Evolutionary conservation across 2,888 invertebrate species (phyloP).

Genomic region (Adelphocoris suturalis): DNA sequence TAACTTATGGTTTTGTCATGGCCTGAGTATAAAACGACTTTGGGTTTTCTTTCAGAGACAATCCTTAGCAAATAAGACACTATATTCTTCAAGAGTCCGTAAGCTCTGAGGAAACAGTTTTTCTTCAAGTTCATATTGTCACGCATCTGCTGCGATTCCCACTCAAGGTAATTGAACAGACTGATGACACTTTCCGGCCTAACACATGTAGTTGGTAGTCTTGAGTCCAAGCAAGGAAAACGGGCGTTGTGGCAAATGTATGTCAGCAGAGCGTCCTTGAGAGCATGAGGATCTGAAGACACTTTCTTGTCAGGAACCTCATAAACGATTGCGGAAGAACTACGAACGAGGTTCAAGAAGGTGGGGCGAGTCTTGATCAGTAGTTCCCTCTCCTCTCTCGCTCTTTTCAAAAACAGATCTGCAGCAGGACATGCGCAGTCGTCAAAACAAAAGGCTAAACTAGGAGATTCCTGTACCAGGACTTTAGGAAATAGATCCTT

Average conservation of each 20-base stretch:
- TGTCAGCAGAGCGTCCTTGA: constrained; percentile 90
- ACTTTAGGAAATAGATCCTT: constrained; percentile 80
- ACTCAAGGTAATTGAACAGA: constrained; percentile 90
- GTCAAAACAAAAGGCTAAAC: constrained; percentile 90
- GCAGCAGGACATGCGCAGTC: constrained; percentile 90
- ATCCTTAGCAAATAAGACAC: constrained; percentile 90
- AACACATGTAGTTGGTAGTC: constrained; percentile 80
- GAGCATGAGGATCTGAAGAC: constrained; percentile 84
- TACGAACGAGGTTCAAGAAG: constrained; percentile 85
- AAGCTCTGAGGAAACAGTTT: constrained; percentile 86
- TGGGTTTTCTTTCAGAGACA: constrained; percentile 87
- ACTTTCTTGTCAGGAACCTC: constrained; percentile 83
- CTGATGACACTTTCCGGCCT: constrained; percentile 87
- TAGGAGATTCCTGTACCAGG: constrained; percentile 87
- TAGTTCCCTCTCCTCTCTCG: constrained; percentile 81
- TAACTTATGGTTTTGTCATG: constrained; percentile 95
- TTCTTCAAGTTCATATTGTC: constrained; percentile 83
- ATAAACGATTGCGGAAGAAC: constrained; percentile 84
- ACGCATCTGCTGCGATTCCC: constrained; percentile 85
- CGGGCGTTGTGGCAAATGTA: constrained; percentile 91
- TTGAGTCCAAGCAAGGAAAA: constrained; percentile 83
- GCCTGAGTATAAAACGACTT: constrained; percentile 91
- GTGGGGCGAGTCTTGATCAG: constrained; percentile 87
- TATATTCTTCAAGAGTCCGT: constrained; percentile 90
- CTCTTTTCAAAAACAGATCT: constrained; percentile 81